Evolutionary conservation across 2,888 invertebrate genomes (phyloP).

Genomic region (Drosophila infuscata): DNA sequence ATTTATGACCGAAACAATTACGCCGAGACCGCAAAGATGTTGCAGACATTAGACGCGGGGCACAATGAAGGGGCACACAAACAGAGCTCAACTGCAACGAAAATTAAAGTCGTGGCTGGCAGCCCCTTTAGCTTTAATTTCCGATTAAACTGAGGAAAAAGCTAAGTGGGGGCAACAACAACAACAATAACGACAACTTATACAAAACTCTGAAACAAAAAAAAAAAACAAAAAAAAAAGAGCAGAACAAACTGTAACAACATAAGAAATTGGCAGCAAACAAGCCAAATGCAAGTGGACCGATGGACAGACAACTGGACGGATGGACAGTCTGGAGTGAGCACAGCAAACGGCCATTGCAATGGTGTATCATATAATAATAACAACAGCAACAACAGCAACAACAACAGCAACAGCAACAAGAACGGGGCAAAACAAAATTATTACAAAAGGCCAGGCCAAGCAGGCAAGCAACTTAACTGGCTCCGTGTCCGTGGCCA

Average conservation of each 20-base stretch:
- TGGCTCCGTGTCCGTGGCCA: constrained; percentile 40
- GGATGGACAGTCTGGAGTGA: constrained; percentile 13
- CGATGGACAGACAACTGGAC: constrained; percentile 11
- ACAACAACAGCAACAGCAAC: constrained; percentile 13
- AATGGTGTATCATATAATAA: constrained; percentile 80
- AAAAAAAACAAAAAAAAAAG: constrained; percentile 46
- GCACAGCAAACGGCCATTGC: constrained; percentile 68
- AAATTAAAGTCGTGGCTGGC: constrained; percentile 80
- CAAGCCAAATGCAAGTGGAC: constrained; percentile 68
- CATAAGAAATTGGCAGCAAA: constrained; percentile 81
- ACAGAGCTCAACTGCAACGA: constrained; percentile 61
- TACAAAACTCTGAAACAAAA: constrained; percentile 22
- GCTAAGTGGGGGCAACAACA: constrained; percentile 66
- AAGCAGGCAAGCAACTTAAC: constrained; percentile 40
- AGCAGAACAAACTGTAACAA: constrained; percentile 76
- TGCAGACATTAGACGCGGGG: constrained; percentile 64
- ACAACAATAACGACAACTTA: constrained; percentile 33
- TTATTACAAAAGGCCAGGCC: constrained; percentile 76
- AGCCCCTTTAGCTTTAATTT: constrained; percentile 81
- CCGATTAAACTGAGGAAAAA: constrained; percentile 73
- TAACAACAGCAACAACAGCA: constrained; percentile 64
- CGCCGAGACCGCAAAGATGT: constrained; percentile 70
- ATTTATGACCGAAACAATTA: constrained; percentile 77
- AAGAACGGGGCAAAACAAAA: constrained; percentile 57
- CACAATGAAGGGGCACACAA: constrained; percentile 12